Base-by-base conservation (phyloP, 2,888 invertebrate genomes). In the Cephus pulcher region DNA sequence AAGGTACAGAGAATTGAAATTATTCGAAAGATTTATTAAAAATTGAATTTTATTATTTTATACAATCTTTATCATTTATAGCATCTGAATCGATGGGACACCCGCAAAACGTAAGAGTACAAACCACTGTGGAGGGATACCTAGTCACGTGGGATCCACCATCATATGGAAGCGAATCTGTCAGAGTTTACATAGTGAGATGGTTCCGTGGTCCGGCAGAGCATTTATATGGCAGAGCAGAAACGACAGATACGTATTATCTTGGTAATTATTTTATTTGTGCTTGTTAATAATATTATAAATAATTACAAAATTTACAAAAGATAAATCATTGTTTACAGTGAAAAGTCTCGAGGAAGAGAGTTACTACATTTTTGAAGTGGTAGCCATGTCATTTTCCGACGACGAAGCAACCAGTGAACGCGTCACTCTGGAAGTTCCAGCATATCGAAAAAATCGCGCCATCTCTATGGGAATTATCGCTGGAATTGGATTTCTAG, bases 101-200 rank as follows among this genome's bases (percentile, higher is more conserved):
- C 76, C 96, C 95, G 4, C 92, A 93, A 87, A 95, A 96, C 89
- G 94, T 98, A 78, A 94, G 94, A 76, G 95, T 96, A 76, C 93
- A 94, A 37, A 93, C 95, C 79, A 95, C 95, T 73, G 94, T 94
- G 76, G 95, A 95, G 81, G 97, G 96, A 35, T 96, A 96, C 91
- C 92, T 96, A 77, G 94, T 97, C 71, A 95, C 95, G 79, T 97
- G 96, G 96, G 93, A 94, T 80, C 94, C 94, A 78, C 95, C 96
- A 1, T 92, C 92, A 35, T 92, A 93, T 79, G 94, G 94, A 0
- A 91, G 92, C 80, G 93, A 94, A 37, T 92, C 92, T 69, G 90
- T 95, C 34, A 92, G 94, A 78, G 91, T 94, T 73, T 96, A 96
- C 89, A 92, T 94, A 11, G 94, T 96, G 70, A 94, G 94, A 86